Base-by-base conservation (phyloP, 2,797 vertebrate genomes). In the Arnoldichthys spilopterus region DNA sequence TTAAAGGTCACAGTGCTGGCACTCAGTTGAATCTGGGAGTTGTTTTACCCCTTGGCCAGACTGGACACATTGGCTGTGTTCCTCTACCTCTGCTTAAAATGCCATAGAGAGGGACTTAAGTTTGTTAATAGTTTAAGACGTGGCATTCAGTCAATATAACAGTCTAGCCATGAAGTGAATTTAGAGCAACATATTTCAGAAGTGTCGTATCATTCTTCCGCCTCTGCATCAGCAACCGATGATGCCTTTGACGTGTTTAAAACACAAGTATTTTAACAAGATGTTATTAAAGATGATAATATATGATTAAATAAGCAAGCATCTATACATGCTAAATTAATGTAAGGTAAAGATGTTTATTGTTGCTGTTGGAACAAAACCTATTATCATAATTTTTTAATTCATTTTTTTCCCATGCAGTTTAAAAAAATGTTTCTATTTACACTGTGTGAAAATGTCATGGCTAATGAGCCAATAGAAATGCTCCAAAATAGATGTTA, bases 1-100 rank as follows among this genome's bases (percentile, higher is more conserved):
- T 61, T 83, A 88, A 92, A 93, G 92, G 92, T 93, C 90, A 90
- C 83, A 83, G 85, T 84, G 85, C 74, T 87, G 86, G 73, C 72
- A 61, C 61, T 72, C 58, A 82, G 78, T 85, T 77, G 77, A 87
- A 63, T 77, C 85, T 87, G 85, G 83, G 83, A 79, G 69, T 74
- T 86, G 88, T 90, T 91, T 89, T 88, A 86, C 90, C 90, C 89
- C 83, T 12, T 56, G 74, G 54, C 49, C 45, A 70, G 69, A 40
- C 67, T 68, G 53, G 1, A 6, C 43, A 7, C 2, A 4, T 15
- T 28, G 11, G 47, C 28, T 71, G 7, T 22, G 18, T 28, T 71
- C 32, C 30, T 54, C 11, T 15, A 22, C 6, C 47, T 71, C 32
- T 24, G 26, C 67, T 32, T 11, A 68, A 68, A 68, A 18, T 7